Evolutionary conservation across 2,888 invertebrate genomes (phyloP).

Genomic region (Graphium colonna): DNA sequence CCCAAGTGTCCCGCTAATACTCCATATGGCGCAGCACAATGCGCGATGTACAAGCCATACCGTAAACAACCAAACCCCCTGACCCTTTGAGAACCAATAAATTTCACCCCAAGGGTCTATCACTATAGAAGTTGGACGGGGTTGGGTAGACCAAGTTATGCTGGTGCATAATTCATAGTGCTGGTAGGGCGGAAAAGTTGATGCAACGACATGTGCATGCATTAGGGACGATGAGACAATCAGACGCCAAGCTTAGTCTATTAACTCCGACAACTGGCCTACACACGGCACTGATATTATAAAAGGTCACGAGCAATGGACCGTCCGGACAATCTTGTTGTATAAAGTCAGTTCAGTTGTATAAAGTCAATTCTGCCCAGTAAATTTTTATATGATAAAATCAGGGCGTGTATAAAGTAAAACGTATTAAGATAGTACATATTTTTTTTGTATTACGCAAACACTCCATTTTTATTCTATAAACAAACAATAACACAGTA

Average conservation of each 20-base stretch:
- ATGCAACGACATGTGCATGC: constrained; percentile 77
- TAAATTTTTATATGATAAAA: too few species aligned
- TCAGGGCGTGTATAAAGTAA: too few species aligned
- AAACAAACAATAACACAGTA: too few species aligned
- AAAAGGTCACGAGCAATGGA: constrained; percentile 10
- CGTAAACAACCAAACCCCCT: constrained; percentile 51
- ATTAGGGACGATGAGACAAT: constrained; percentile 72
- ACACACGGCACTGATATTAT: constrained; percentile 26
- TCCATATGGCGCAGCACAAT: constrained; percentile 74
- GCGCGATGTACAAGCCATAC: constrained; percentile 39
- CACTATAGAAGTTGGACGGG: constrained; percentile 20
- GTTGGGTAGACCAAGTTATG: constrained; percentile 35
- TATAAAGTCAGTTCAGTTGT: too few species aligned
- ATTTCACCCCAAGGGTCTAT: too few species aligned
- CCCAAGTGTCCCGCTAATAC: constrained; percentile 76
- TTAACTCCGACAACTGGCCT: constrained; percentile 67
- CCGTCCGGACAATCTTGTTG: too few species aligned
- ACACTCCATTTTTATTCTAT: too few species aligned
- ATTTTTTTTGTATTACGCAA: too few species aligned
- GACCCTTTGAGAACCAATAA: constrained; percentile 43
- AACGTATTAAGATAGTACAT: too few species aligned
- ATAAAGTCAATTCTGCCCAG: too few species aligned
- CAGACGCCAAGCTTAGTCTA: constrained; percentile 56
- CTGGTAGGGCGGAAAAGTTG: constrained; percentile 64
- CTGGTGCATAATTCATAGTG: constrained; percentile 58